Base-by-base conservation (phyloP, 2,888 invertebrate species). In the Ctena decussata region DNA sequence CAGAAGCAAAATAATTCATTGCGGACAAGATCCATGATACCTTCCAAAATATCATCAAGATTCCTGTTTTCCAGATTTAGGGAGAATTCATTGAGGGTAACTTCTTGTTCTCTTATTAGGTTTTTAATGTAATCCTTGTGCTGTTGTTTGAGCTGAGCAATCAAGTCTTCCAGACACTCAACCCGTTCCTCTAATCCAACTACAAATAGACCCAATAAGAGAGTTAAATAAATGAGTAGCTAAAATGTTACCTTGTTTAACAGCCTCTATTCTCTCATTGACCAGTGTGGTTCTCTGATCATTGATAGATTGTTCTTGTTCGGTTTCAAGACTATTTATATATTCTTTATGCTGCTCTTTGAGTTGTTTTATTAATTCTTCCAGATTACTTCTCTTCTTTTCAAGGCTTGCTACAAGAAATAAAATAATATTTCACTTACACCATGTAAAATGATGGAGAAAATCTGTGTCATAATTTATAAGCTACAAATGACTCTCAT, bases 341-440 rank as follows among this genome's bases (percentile, higher is more conserved):
- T 89, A 86, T 39, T 84, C 89, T 35, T 90, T 84, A 76, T 93
- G 93, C 41, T 92, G 85, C 27, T 90, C 84, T 44, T 89, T 90
- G 41, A 94, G 84, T 27, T 91, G 80, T 18, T 46, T 72, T 18
- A 89, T 74, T 11, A 86, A 75, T 30, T 82, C 84, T 41, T 89
- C 86, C 11, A 85, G 80, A 57, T 71, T 77, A 1, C 30, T 75
- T 69, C 82, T 84, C 44, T 84, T 78, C 24, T 41, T 75, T 46
- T 84, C 84, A 24, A 82, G 80, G 41, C n/a, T 74, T 32, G 57
- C 49, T n/a, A 85, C 78, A 65, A 65, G 6, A 35, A 65, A 35
- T 27, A 5, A 57, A 57, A n/a, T n/a, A n/a, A n/a, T n/a, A n/a
- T n/a, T n/a, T n/a, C n/a, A n/a, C n/a, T n/a, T n/a, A n/a, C n/a